Percentiles rank a stretch among this genome's conserved stretches.
phyloP scores from a whole-genome alignment of 2,797 vertebrate genomes.

The Poeciliopsis infans region DNA sequence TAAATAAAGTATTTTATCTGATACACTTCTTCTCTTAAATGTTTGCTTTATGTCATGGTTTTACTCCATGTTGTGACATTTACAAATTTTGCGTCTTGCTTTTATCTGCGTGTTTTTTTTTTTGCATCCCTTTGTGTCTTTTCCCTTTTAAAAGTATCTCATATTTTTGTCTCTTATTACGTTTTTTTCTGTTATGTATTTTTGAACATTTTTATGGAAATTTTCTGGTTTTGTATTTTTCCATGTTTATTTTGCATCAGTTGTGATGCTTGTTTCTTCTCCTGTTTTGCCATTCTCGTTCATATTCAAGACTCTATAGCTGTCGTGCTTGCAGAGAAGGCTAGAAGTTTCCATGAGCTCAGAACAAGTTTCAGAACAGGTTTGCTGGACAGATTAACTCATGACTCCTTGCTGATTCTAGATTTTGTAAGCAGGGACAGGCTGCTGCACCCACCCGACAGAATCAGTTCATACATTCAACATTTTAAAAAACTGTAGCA shows the following conservation, averaged over 20 bases:
- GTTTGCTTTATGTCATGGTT: not conserved
- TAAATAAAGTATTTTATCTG: not conserved
- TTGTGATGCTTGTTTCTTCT: not conserved
- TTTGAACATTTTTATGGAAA: not conserved
- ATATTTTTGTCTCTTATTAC: not conserved
- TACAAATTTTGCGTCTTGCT: not conserved
- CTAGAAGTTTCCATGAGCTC: not conserved
- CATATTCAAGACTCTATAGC: not conserved
- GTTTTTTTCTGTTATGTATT: not conserved
- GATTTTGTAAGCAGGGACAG: not conserved
- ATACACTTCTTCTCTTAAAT: not conserved
- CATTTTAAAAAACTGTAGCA: not conserved
- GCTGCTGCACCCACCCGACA: not conserved
- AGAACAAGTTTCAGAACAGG: not conserved
- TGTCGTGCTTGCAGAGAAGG: not conserved
- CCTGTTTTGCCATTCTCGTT: not conserved
- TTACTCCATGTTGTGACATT: not conserved
- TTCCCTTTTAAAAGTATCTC: not conserved
- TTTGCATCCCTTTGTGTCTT: not conserved
- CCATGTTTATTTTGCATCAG: not conserved
- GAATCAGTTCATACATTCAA: not conserved
- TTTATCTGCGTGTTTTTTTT: not conserved
- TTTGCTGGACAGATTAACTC: not conserved
- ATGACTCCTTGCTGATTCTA: not conserved
- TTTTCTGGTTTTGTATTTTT: not conserved